Percentiles rank a stretch among this genome's conserved stretches.
phyloP scores from a whole-genome alignment of 2,113 vertebrate genomes.

The Aegotheles bennettii region DNA sequence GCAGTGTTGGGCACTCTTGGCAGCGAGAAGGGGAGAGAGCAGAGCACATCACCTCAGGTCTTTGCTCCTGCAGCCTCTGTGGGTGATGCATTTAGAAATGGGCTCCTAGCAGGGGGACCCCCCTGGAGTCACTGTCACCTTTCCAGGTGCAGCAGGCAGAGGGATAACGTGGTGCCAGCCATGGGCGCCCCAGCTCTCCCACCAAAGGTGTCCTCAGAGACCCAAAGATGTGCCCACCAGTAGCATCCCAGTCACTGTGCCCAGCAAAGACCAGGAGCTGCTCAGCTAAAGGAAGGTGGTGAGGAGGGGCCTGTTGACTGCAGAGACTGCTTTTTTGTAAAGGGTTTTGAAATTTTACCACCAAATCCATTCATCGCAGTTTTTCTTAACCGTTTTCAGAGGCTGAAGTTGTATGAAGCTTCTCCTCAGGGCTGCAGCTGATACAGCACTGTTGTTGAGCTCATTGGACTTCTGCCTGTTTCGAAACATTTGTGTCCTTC shows the following conservation, averaged over 20 bases:
- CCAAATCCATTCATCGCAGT: not conserved
- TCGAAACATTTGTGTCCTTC: not conserved
- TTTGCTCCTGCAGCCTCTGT: not conserved
- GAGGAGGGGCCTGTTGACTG: not conserved
- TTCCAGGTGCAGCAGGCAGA: not conserved
- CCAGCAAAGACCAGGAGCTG: not conserved
- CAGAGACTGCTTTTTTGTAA: not conserved
- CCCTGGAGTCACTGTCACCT: not conserved
- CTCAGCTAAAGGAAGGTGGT: not conserved
- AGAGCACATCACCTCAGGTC: not conserved
- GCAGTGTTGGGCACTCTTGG: not conserved
- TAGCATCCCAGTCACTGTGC: rapidly evolving
- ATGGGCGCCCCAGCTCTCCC: not conserved
- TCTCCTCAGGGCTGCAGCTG: not conserved
- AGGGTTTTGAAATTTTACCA: not conserved
- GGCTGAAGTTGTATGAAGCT: not conserved
- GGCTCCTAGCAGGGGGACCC: not conserved
- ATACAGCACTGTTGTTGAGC: not conserved
- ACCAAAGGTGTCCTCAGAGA: not conserved
- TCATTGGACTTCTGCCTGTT: not conserved
- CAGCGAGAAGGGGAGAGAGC: not conserved
- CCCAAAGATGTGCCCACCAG: no score
- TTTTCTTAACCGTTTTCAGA: not conserved
- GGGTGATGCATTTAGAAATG: not conserved
- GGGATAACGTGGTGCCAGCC: rapidly evolving